These are phyloP conservation scores for Hippocampus barbouri DNA, from an alignment of 2,113 vertebrate genomes.

Conservation along the genomic window DNA sequence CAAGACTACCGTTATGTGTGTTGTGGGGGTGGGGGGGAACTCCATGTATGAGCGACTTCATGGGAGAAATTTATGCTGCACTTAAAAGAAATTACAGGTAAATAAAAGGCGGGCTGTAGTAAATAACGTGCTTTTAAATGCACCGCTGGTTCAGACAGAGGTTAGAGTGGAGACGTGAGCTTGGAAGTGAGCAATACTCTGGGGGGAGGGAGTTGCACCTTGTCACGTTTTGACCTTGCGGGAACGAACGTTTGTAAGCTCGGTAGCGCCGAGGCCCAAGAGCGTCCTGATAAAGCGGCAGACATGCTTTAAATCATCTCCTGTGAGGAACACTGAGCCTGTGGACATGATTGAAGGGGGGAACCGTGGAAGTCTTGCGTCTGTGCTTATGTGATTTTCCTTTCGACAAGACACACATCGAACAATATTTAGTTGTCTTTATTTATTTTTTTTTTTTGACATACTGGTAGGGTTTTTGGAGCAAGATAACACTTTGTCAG, in stretches of 20 bases:
- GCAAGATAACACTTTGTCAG: too few species aligned
- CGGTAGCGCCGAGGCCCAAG: background rate
- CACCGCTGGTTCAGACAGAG: background rate
- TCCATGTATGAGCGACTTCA: background rate
- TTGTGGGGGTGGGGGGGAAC: background rate
- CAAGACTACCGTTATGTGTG: background rate
- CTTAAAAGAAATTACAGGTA: slow-evolving; percentile 6
- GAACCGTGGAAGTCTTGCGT: background rate
- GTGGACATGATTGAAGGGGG: background rate
- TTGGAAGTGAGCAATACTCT: background rate
- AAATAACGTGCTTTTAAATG: slow-evolving; percentile 5
- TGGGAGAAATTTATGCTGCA: background rate
- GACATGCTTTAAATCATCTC: background rate
- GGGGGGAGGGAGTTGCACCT: background rate
- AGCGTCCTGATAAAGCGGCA: background rate
- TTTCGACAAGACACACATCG: too few species aligned
- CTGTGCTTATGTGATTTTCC: background rate
- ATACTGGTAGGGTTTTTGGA: too few species aligned
- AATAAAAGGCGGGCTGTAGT: slow-evolving; percentile 2
- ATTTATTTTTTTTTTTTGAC: too few species aligned
- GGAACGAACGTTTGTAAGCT: background rate
- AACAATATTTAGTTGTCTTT: too few species aligned
- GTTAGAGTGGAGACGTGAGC: background rate
- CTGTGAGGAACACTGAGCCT: background rate
- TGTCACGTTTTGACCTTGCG: background rate